A percentile compares a stretch with the other conserved stretches of the same genome.
These are phyloP conservation scores for Acanthornis magna DNA, from an alignment of 2,797 vertebrate genomes.

Conservation along the genomic window DNA sequence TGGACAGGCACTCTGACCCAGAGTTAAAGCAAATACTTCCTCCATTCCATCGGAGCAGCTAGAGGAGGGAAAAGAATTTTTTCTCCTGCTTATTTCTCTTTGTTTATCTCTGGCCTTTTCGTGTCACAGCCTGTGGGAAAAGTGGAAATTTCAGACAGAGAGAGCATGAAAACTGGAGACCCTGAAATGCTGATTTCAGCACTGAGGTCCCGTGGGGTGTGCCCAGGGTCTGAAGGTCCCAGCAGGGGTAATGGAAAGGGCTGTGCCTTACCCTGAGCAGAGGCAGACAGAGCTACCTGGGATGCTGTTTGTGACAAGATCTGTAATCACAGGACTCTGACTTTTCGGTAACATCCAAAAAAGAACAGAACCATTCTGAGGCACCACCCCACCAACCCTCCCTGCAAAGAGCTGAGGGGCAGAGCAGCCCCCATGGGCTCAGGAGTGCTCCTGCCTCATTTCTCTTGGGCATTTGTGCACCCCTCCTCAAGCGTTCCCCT, in stretches of 20 bases:
- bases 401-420: not conserved
- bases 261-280: not conserved
- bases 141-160: not conserved
- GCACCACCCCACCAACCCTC: not conserved
- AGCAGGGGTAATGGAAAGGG: not conserved
- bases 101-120: not conserved
- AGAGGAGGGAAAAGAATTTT: not conserved
- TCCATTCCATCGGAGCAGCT: accelerated
- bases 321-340: not conserved
- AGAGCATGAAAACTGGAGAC: not conserved
- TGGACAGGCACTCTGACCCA: not conserved
- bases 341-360: slow-evolving; percentile 14
- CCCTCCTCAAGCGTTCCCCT: not conserved
- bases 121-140: not conserved
- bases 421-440: not conserved
- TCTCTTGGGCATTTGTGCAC: not conserved
- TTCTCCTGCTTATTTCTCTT: not conserved
- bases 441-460: not conserved
- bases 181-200: not conserved
- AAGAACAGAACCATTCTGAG: not conserved
- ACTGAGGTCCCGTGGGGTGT: accelerated
- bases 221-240: not conserved
- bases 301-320: not conserved
- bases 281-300: not conserved
- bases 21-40: not conserved